Evolutionary conservation across 2,113 vertebrate genomes (phyloP), one percentile per base, ranked within the genome.

Genomic region (Oreochromis niloticus): DNA sequence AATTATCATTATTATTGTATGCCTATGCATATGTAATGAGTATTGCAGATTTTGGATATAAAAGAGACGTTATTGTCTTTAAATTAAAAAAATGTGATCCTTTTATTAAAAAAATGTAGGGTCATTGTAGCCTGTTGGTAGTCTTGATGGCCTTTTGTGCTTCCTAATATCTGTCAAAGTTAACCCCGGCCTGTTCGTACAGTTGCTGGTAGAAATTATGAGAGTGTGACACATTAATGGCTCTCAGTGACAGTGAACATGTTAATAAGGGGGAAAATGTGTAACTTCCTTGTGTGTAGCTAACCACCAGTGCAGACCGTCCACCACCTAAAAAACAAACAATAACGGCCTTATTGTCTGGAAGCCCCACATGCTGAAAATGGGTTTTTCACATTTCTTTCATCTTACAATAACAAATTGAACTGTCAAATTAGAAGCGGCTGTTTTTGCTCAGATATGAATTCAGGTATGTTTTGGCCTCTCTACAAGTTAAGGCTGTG

Each of bases 101-200:
- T 22, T 39, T 43, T 41, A 7, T 5, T 1, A 55, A 55, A 14
- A 2, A 36, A 6, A 34, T 0, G 59, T 63, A 36, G 59, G 0
- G 0, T 63, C 63, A 9, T 24, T 71, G n/a, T 43, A 71, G 66
- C 19, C 66, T 43, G 36, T 71, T 43, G 0, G n/a, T 24, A 2
- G 63, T 39, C 6, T 3, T 7, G 6, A 0, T 39, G 34, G 34
- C 17, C 32, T 7, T n/a, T 1, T n/a, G 36, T 41, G 19, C 36
- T 16, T 27, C 41, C 41, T 27, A 46, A 41, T 68, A 22, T 14
- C 12, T 39, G 32, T 66, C 61, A 66, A 66, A 66, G 61, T 66
- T 39, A 5, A 66, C 10, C 0, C 6, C 6, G 10, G 19, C 61
- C 61, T 39, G 10, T 14, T 71, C 2, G 7, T 24, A 22, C n/a